These are phyloP conservation scores for Mormoops blainvillei DNA, from an alignment of 2,113 vertebrate genomes.

Conservation along the genomic window DNA sequence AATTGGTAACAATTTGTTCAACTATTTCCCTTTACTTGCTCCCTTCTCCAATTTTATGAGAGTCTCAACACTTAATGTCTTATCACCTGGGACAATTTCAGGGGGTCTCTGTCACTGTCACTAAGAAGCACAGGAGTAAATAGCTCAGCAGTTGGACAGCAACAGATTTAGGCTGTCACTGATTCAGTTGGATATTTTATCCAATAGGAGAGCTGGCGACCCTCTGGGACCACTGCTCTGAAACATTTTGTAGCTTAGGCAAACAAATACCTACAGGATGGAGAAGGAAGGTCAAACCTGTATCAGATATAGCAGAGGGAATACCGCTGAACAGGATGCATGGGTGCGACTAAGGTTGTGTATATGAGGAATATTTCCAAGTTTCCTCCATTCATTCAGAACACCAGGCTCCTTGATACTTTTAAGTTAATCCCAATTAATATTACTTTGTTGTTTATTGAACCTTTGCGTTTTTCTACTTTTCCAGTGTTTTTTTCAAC, in stretches of 20 bases:
- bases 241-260: background rate
- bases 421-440: conserved; percentile 5
- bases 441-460: conserved; percentile 19
- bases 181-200: background rate
- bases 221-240: background rate
- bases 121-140: background rate
- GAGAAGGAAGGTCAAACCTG: background rate
- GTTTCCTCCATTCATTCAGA: background rate
- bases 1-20: background rate
- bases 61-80: background rate
- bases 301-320: background rate
- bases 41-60: background rate
- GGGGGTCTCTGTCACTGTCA: background rate
- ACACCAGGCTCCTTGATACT: background rate
- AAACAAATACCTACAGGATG: background rate
- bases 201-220: background rate
- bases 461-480: background rate
- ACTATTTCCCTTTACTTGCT: background rate
- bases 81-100: background rate
- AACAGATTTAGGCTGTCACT: background rate
- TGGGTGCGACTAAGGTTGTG: background rate
- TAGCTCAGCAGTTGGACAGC: background rate
- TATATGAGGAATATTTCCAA: background rate
- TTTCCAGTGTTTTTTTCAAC: background rate
- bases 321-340: background rate